Base-by-base conservation (phyloP, 2,113 vertebrate genomes). In the Apaloderma vittatum region DNA sequence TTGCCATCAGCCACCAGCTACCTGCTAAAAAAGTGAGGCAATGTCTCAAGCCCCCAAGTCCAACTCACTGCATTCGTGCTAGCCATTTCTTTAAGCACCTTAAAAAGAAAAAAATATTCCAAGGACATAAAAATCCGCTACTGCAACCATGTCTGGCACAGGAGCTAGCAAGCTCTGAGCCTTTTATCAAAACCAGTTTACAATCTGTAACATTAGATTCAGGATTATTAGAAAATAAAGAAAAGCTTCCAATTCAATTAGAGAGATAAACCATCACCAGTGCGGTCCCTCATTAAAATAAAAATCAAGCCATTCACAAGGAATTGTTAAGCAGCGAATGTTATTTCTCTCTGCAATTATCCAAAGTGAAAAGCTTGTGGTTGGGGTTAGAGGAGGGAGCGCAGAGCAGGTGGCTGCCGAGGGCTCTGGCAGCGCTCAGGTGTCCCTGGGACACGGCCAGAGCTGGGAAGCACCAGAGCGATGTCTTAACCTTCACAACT, bases 221-320 rank as follows among this genome's bases (percentile, higher is more conserved):
- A 34, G 61, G 68, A 70, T 88, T 81, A 94, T 78, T 67, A 79
- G 78, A 75, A 84, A 94, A 96, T 78, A 90, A 95, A 95, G 82
- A 71, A 94, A 86, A 76, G 85, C 80, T 88, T 87, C 65, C 0
- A 0, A 90, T 94, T 95, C 92, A 96, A 66, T 89, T 73, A 76
- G 75, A 65, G 72, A 92, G 82, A 94, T 30, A 96, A 93, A 74
- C 52, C 62, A 68, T 71, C 58, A 63, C 48, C 36, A 7, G 40
- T 27, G 29, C 3, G 0, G 82, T 63, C 51, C 76, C 84, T 94
- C 92, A 89, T 87, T 79, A 91, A 94, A 96, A 93, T 32, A 91
- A 92, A 94, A 93, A 94, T 21, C 9, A 22, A 93, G 76, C 76
- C 61, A 59, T 83, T 86, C 93, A 71, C 29, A 78, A 27, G 61